Conservation (phyloP, 2,797 vertebrate species). For the Tachyglossus aculeatus region DNA sequence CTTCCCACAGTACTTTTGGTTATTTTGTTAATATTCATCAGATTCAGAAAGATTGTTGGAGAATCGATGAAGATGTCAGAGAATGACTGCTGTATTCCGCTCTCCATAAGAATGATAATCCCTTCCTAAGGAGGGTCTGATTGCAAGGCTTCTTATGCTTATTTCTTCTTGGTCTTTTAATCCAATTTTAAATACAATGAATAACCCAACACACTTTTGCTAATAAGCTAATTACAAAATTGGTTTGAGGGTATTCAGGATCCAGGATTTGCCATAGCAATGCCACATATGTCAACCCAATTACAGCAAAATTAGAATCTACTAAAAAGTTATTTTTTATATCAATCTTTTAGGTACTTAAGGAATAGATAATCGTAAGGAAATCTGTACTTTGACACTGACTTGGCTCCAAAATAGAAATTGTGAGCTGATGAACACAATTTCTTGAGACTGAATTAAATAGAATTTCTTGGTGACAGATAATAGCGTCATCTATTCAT, state of each 20-base stretch:
- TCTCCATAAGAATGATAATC: slow-evolving; percentile 9
- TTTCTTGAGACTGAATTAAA: not conserved
- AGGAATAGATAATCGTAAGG: not conserved
- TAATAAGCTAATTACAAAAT: not conserved
- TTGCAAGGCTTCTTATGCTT: not conserved
- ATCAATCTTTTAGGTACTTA: too few species aligned
- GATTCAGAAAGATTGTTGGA: not conserved
- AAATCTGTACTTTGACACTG: slow-evolving; percentile 10
- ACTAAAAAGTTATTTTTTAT: too few species aligned
- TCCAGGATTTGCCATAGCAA: not conserved
- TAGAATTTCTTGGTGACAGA: not conserved
- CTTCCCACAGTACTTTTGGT: not conserved
- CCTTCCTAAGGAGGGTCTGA: not conserved
- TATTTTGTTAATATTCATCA: not conserved
- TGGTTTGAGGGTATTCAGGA: too few species aligned
- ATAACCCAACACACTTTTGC: not conserved
- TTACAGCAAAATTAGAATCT: not conserved
- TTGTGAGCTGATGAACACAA: not conserved
- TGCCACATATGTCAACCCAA: too few species aligned
- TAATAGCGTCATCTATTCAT: not conserved
- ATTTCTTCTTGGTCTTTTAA: not conserved
- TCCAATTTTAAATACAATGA: not conserved
- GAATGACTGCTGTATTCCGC: not conserved
- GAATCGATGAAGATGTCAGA: slow-evolving; percentile 11
- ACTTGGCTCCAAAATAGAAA: not conserved